phyloP scores from a whole-genome alignment of 2,888 invertebrate genomes.

The Rotaria macrura region DNA sequence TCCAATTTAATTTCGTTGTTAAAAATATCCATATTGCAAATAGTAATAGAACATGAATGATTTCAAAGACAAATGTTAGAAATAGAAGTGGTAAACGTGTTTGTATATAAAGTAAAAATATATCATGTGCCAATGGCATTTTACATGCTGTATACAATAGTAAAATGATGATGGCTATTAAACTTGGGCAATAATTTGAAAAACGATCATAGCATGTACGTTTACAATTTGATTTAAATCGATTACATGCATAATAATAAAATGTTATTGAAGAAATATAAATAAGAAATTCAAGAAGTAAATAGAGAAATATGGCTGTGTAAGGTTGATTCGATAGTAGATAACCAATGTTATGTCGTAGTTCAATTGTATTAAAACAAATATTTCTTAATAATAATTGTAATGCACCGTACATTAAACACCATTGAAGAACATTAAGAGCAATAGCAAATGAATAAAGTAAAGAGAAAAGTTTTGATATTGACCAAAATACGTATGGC shows the following conservation, averaged over 20 bases:
- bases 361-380: constrained; percentile 11
- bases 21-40: neutral
- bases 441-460: neutral
- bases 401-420: neutral
- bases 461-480: neutral
- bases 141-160: constrained; percentile 10
- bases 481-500: neutral
- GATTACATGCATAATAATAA: constrained; percentile 6
- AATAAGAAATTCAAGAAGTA: constrained; percentile 13
- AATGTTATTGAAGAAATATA: constrained; percentile 2
- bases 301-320: neutral
- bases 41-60: neutral
- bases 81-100: neutral
- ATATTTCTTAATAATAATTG: constrained; percentile 8
- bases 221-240: neutral
- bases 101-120: constrained; percentile 9
- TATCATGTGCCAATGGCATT: constrained; percentile 12
- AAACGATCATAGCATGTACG: neutral
- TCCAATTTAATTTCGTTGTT: constrained; percentile 16
- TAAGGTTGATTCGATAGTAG: neutral
- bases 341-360: neutral
- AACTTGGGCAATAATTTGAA: constrained; percentile 21
- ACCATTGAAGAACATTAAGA: constrained; percentile 17
- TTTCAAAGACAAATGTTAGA: neutral
- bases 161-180: neutral